Base-by-base conservation (phyloP, 2,888 invertebrate species). In the Hirtodrosophila cameraria region DNA sequence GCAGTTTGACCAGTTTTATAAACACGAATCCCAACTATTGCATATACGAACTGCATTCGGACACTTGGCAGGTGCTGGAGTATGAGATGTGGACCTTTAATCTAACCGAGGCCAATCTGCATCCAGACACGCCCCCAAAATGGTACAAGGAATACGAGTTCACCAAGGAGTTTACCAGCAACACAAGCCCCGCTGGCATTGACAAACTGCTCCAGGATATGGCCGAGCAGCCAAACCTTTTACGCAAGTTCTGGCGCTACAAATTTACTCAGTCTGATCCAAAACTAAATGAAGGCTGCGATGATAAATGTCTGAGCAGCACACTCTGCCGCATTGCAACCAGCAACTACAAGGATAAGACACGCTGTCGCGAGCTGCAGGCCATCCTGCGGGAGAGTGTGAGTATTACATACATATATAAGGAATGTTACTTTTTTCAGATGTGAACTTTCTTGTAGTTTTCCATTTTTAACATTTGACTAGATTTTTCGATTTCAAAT, bases 1-100 rank as follows among this genome's bases (percentile, higher is more conserved):
- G 97, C n/a, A 95, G 96, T 76, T 91, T 96, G 9, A 97, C 97
- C 0, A 91, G 95, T 0, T 96, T 93, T 80, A 90, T 93, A 0
- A 90, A 93, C 80, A 94, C 95, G 62, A 97, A 97, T 90, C 94
- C 96, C 5, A 96, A 96, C 80, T 97, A 96, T 85, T 93, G 95
- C 79, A 91, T 96, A 11, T 96, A 94, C 79, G 92, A 93, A 3
- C 91, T 96, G 7, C 94, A 96, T 82, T 91, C 93, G 0, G 88
- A 91, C 12, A 92, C 91, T 20, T 93, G 91, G 95, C 92, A 92
- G 74, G 93, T 96, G 0, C 86, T 93, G 25, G 94, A 95, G 81
- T 93, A 94, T 58, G 92, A 94, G 2, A 94, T 94, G 49, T 96
- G 94, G 92, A 94, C 93, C 9, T 94, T 95, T 87, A 95, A 97